Evolutionary conservation across 2,797 vertebrate genomes (phyloP).

Genomic region (Muscicapa comitata): DNA sequence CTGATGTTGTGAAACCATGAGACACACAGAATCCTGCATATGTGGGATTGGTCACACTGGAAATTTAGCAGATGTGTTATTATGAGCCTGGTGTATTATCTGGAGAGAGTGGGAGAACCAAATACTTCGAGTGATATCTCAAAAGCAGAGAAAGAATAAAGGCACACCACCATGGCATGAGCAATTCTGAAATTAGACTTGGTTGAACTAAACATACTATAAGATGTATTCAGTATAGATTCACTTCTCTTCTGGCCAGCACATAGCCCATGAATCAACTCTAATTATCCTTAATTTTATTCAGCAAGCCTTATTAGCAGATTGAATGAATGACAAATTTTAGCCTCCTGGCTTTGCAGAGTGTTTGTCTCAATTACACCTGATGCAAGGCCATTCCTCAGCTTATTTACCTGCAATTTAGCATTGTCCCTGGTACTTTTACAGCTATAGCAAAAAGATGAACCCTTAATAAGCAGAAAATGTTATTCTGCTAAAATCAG

Average conservation of each 20-base stretch:
- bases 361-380: background rate
- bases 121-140: background rate
- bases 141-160: background rate
- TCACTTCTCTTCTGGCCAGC: background rate
- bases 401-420: background rate
- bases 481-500: background rate
- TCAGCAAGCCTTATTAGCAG: background rate
- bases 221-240: background rate
- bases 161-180: background rate
- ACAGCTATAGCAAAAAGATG: background rate
- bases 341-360: background rate
- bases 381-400: background rate
- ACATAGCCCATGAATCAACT: background rate
- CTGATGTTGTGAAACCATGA: background rate
- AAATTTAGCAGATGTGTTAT: background rate
- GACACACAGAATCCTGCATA: background rate
- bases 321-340: background rate
- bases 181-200: background rate
- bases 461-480: slow-evolving; percentile 4
- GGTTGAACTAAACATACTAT: background rate
- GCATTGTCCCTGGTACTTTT: background rate
- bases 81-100: background rate
- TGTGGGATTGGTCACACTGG: background rate
- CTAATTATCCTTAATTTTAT: background rate
- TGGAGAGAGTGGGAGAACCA: background rate